phyloP scores from a whole-genome alignment of 2,797 vertebrate species.

The Lepus oiostolus region DNA sequence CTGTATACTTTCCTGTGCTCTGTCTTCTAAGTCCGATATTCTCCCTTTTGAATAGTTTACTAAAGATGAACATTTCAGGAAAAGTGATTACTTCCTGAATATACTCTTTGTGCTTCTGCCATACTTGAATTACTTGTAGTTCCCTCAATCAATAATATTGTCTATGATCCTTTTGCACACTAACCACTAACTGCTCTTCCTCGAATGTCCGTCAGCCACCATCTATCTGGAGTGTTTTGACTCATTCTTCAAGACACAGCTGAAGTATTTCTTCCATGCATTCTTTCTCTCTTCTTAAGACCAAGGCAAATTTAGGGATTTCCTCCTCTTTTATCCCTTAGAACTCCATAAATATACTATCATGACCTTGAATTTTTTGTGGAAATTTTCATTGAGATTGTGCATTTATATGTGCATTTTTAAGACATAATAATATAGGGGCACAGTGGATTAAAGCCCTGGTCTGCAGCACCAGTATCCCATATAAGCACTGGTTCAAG shows the following conservation, averaged over 20 bases:
- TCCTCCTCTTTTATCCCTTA: neutral
- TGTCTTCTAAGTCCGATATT: too few relatives aligned
- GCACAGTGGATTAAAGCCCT: too few relatives aligned
- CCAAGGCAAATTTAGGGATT: neutral
- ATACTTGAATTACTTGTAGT: neutral
- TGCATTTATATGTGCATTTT: neutral
- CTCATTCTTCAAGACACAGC: constrained; percentile 9
- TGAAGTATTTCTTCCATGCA: neutral
- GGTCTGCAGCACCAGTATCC: too few relatives aligned
- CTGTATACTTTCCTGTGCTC: too few relatives aligned
- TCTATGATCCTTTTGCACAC: neutral
- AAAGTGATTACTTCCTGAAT: neutral
- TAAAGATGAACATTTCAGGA: neutral
- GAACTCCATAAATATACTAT: neutral
- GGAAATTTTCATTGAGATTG: neutral
- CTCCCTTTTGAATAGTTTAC: neutral
- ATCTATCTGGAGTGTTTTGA: neutral
- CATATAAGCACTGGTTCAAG: too few relatives aligned
- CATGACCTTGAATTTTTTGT: neutral
- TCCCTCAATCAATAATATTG: neutral
- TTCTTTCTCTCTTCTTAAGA: neutral
- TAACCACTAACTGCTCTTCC: neutral
- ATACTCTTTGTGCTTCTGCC: constrained; percentile 5
- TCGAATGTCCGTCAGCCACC: neutral
- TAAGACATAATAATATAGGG: neutral